Evolutionary conservation across 1,140 invertebrate species (phyloP).

Genomic region (Listronotus oregonensis): DNA sequence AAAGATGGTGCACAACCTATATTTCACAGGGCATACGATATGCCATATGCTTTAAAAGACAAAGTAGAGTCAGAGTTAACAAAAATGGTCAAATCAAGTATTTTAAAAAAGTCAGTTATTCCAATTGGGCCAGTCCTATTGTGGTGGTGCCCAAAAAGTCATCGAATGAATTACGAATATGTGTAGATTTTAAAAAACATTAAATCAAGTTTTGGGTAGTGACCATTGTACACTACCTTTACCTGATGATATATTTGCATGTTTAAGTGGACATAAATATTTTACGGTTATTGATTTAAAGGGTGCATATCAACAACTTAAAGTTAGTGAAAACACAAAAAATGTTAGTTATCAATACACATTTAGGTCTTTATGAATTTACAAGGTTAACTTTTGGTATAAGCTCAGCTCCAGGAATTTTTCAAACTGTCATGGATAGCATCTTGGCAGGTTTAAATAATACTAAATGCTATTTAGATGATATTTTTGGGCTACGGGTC

Average conservation of each 20-base stretch:
- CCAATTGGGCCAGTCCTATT: too few relatives aligned
- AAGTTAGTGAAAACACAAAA: constrained; percentile 46
- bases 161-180: too few relatives aligned
- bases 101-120: too few relatives aligned
- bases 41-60: too few relatives aligned
- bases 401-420: constrained; percentile 49
- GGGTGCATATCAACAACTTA: constrained; percentile 51
- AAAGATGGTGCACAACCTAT: too few relatives aligned
- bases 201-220: too few relatives aligned
- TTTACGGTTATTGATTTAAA: constrained; percentile 43
- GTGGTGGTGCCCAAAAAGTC: too few relatives aligned
- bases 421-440: constrained; percentile 46
- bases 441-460: constrained; percentile 45
- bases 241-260: constrained; percentile 50
- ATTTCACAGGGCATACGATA: too few relatives aligned
- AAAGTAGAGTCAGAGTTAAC: too few relatives aligned
- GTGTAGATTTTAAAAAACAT: too few relatives aligned
- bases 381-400: constrained; percentile 51
- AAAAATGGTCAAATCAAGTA: too few relatives aligned
- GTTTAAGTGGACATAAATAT: constrained; percentile 46
- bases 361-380: constrained; percentile 51
- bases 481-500: constrained; percentile 48
- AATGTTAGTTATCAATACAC: constrained; percentile 51
- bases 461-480: constrained; percentile 49
- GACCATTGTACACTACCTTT: too few relatives aligned